These are phyloP conservation scores for Dichetophora obliterata DNA, from an alignment of 2,888 invertebrate genomes.

Conservation along the genomic window DNA sequence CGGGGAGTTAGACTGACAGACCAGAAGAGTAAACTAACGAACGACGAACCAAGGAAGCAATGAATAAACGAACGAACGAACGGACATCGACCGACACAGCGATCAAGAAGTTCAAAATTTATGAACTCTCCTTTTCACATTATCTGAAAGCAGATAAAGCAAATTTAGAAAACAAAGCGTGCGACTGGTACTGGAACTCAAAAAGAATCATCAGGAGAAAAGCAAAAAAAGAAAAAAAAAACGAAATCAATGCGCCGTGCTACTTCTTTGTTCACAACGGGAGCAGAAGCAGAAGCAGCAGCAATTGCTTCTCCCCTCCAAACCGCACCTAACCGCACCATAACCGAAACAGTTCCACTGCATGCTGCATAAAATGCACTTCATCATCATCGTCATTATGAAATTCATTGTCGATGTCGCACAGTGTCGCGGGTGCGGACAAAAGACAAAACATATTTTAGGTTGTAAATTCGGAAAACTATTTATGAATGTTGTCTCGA, in stretches of 20 bases:
- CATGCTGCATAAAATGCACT: slow-evolving; percentile 23
- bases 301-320: neutral
- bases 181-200: slow-evolving; percentile 7
- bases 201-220: neutral
- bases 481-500: too few relatives aligned
- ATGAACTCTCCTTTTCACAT: slow-evolving; percentile 43
- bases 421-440: too few relatives aligned
- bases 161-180: slow-evolving; percentile 41
- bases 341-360: slow-evolving; percentile 1
- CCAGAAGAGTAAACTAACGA: neutral
- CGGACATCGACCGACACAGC: slow-evolving; percentile 30
- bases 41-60: neutral
- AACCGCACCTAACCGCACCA: neutral
- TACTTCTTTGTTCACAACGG: slow-evolving; percentile 22
- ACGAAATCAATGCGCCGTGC: slow-evolving; percentile 1
- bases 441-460: too few relatives aligned
- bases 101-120: slow-evolving; percentile 37
- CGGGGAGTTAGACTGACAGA: neutral
- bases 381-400: slow-evolving; percentile 26
- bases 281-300: slow-evolving; percentile 14
- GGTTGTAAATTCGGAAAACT: too few relatives aligned
- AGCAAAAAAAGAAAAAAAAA: neutral
- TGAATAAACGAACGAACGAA: neutral
- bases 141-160: slow-evolving; percentile 42
- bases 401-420: slow-evolving; percentile 5